Evolutionary conservation across 2,113 vertebrate species (phyloP), one percentile per base, ranked within the genome.

Genomic region (Apteryx owenii): DNA sequence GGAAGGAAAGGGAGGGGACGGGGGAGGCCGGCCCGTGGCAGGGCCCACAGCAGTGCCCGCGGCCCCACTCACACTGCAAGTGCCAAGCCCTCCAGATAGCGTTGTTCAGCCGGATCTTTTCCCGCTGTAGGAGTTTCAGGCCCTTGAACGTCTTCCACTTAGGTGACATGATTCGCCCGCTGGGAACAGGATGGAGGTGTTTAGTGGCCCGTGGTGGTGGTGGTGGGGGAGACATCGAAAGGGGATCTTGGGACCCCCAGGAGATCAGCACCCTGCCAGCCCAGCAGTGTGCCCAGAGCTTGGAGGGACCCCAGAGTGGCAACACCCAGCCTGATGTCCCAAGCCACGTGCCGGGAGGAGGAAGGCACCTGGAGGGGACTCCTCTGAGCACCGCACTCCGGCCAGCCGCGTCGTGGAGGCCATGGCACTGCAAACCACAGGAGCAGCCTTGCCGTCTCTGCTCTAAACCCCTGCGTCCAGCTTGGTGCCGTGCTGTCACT

Each of bases 121-220:
- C 99, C 96, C 98, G 98, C 98, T 98, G 99, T 46, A 98, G 98
- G 44, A 99, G 97, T 91, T 99, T 99, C 65, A 99, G 97, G 50
- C 99, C 99, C 95, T 99, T 99, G 95, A 99, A 99, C 89, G 98
- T 99, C 92, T 99, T 99, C 99, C 99, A 99, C 97, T 98, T 99
- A 6, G 98, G 99, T 64, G 99, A 99, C 10, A 98, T 98, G 87
- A 99, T 94, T 89, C 99, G 98, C 26, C 99, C 98, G 96, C 99
- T 99, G 93, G 93, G 28, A 44, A 25, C 4, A 58, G 28, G 23
- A 56, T 1, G 3, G 40, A 33, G 21, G 29, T 11, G 8, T 56
- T 75, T 36, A 65, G 36, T 51, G 28, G 28, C 2, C 42, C 31
- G 22, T 44, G 13, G 66, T 33, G 66, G n/a, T 4, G 68, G 68